Conservation (phyloP, 1,140 invertebrate genomes). For the Zaprionus capensis region DNA sequence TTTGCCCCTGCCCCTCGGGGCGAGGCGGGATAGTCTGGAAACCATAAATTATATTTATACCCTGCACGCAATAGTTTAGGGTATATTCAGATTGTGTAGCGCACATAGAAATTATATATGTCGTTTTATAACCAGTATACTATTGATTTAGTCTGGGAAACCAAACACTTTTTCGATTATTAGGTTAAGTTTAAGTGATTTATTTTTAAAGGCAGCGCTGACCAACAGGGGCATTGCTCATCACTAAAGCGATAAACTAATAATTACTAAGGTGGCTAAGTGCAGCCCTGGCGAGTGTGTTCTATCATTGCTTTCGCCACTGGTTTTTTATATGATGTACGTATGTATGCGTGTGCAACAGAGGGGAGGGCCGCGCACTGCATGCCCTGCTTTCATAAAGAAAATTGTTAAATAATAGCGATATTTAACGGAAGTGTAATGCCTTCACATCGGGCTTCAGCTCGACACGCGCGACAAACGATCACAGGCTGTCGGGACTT, state of each 20-base stretch:
- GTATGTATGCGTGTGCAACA: slow-evolving; percentile 11
- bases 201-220: too few species aligned
- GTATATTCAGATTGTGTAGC: background rate
- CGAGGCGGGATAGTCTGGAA: slow-evolving; percentile 51
- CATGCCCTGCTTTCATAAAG: slow-evolving; percentile 65
- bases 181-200: too few species aligned
- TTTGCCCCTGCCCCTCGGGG: slow-evolving; percentile 25
- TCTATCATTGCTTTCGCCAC: background rate
- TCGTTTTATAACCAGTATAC: too few species aligned
- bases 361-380: slow-evolving; percentile 17
- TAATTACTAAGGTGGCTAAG: too few species aligned
- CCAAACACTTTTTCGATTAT: too few species aligned
- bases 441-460: slow-evolving; percentile 60
- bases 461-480: slow-evolving; percentile 71
- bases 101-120: too few species aligned
- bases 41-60: slow-evolving; percentile 77
- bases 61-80: background rate
- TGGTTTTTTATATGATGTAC: slow-evolving; percentile 23
- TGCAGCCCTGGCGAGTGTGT: background rate
- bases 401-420: slow-evolving; percentile 82
- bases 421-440: slow-evolving; percentile 78
- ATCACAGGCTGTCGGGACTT: slow-evolving; percentile 34
- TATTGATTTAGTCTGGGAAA: too few species aligned
- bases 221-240: too few species aligned
- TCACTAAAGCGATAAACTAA: too few species aligned